Base-by-base conservation (phyloP, 1,140 invertebrate species). In the Megathymus violae region DNA sequence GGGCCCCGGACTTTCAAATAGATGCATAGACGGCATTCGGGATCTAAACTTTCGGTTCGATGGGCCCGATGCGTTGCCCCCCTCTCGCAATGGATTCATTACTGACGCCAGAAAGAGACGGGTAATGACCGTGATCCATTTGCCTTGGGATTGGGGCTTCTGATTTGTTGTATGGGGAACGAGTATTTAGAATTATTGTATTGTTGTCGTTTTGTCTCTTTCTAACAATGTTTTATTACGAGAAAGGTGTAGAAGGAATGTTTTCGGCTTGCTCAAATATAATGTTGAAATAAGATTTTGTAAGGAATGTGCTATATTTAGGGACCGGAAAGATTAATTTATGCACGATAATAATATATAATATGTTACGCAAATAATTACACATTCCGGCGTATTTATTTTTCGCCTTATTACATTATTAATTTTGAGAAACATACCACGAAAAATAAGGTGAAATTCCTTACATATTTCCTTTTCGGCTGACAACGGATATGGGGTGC, bases 11-110 rank as follows among this genome's bases (percentile, higher is more conserved):
- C 54, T 46, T 54, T 46, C 54, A 10, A 46, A 58, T 34, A 46
- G 22, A 58, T 58, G 54, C 54, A 58, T 31, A 40, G 22, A 17
- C 22, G 34, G 56, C 43, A 47, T 58, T 58, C 34, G 41, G 27
- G 54, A 58, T 58, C 41, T 58, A 46, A 58, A 44, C 41, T 58
- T 46, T 58, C 41, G 41, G 54, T 46, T 58, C 41, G 25, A 46
- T 58, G 54, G 54, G 41, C 31, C 10, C 22, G 10, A 25, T 47
- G 6, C 31, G 11, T 14, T 52, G 25, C 47, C 56, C 17, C 43
- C 27, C 36, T 59, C 43, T 36, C 13, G 16, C 31, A 47, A n/a
- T n/a, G n/a, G n/a, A n/a, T n/a, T n/a, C n/a, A n/a, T n/a, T n/a
- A 5, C 14, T 4, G 11, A 47, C 10, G 44, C 22, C 1, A 38